Conservation (phyloP, 2,113 vertebrate genomes). For the Butorides virescens region DNA sequence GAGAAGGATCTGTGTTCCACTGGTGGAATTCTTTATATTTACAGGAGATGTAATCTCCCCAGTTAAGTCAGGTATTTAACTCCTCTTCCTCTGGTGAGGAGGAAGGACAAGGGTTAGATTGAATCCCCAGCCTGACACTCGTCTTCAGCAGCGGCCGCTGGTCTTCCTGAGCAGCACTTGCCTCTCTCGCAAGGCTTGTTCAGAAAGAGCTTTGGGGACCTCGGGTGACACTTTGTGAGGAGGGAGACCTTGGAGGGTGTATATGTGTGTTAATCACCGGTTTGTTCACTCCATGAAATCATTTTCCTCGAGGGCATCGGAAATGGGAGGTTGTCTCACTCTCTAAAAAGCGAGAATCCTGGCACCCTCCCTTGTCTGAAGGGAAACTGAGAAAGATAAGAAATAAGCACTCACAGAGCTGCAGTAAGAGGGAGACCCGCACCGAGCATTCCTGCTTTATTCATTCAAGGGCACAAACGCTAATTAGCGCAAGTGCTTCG, state of each 20-base stretch:
- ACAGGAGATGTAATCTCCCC: not conserved
- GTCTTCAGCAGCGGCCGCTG: not conserved
- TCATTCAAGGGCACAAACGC: not conserved
- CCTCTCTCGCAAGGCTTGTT: not conserved
- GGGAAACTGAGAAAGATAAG: not conserved
- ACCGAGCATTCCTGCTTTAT: not conserved
- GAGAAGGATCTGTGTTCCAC: not conserved
- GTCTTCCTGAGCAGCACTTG: not conserved
- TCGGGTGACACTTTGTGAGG: fast-evolving
- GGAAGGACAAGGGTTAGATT: not conserved
- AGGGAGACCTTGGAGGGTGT: not conserved
- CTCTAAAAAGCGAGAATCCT: not conserved
- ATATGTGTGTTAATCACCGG: fast-evolving
- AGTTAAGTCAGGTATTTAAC: not conserved
- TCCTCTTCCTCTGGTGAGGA: not conserved
- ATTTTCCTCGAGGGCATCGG: not conserved
- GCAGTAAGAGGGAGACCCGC: not conserved
- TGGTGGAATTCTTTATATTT: not conserved
- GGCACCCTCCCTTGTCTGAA: not conserved
- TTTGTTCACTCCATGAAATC: not conserved
- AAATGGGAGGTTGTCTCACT: not conserved
- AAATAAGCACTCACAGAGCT: not conserved
- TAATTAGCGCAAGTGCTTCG: too few relatives aligned
- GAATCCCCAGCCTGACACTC: not conserved
- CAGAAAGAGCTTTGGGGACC: not conserved